Evolutionary conservation across 1,140 invertebrate species (phyloP), one percentile per base, ranked within the genome.

Genomic region (Globodera ellingtonae): DNA sequence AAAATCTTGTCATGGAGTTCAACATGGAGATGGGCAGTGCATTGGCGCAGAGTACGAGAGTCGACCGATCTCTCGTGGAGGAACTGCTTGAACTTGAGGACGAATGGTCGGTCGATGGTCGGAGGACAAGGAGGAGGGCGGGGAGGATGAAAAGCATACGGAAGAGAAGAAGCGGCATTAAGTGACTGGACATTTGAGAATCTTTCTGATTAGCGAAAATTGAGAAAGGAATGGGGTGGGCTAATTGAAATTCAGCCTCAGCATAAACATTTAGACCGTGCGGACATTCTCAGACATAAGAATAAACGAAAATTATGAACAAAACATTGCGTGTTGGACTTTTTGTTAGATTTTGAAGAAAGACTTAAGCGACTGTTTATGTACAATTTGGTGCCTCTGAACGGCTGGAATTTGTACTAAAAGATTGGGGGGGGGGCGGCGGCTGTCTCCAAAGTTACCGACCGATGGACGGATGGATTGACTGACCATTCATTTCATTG

Each of bases 1-100:
- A 66, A 65, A 56, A 67, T 24, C 50, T 62, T 18, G 50, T 56
- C 47, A 80, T 67, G 6, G 67, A 15, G 48, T 77, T 77, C 48
- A 67, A 62, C 79, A 80, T 80, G 46, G 79, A 80, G 21, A 77
- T 62, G 8, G 79, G 79, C n/a, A 80, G 44, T n/a, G 79, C 79
- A 52, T 69, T 50, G 13, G 56, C 71, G 44, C 13, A 48, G 50
- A 70, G 50, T 65, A 72, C 15, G 3, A n/a, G 52, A 56, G 65
- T 18, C 15, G 48, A n/a, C 52, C 18, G 10, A 18, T 62, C 4
- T 62, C 50, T 7, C 5, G 56, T 18, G 56, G 15, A 62, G n/a
- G 15, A 62, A 62, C 56, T 62, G 56, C 56, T 62, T 62, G 56
- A 18, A 62, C 56, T 62, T 62, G 56, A 15, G 56, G 56, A 62